Percentiles rank a stretch among this genome's conserved stretches.
These are phyloP conservation scores for Pegoplata infirma DNA, from an alignment of 2,888 invertebrate species.

Conservation along the genomic window DNA sequence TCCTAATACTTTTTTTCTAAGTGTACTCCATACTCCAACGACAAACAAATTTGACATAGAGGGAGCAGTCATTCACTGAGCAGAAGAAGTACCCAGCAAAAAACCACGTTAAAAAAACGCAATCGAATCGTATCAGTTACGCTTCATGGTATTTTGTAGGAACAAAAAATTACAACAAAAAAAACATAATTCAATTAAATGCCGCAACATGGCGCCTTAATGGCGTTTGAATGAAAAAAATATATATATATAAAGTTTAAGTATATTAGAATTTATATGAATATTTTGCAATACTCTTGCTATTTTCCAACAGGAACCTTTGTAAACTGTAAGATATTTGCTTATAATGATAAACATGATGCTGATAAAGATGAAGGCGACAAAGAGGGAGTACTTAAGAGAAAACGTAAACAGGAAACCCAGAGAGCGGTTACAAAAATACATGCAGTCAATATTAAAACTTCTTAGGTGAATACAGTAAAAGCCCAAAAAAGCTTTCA, in stretches of 20 bases:
- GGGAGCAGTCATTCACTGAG: conserved; percentile 3
- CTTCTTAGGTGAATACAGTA: neutral
- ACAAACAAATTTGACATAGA: neutral
- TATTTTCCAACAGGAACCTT: too few species aligned
- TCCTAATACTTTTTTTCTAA: too few species aligned
- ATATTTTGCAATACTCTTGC: neutral
- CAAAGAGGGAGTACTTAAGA: neutral
- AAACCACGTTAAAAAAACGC: conserved; percentile 46
- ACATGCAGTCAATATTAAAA: neutral
- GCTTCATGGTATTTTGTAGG: conserved; percentile 54
- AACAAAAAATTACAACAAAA: conserved; percentile 24
- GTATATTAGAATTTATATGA: conserved; percentile 40
- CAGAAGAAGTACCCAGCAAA: neutral
- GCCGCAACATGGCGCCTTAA: conserved; percentile 59
- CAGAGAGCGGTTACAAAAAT: neutral
- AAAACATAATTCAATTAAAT: conserved; percentile 59
- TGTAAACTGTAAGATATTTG: neutral
- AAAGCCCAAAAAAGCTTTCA: neutral
- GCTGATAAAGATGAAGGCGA: neutral
- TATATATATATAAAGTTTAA: conserved; percentile 47
- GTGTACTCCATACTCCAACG: too few species aligned
- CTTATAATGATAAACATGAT: neutral
- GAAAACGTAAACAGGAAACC: neutral
- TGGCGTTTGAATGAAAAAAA: conserved; percentile 53
- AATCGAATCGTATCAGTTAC: conserved; percentile 62